These are phyloP conservation scores for Notoglanidium macrostoma DNA, from an alignment of 2,797 vertebrate genomes.

Conservation along the genomic window DNA sequence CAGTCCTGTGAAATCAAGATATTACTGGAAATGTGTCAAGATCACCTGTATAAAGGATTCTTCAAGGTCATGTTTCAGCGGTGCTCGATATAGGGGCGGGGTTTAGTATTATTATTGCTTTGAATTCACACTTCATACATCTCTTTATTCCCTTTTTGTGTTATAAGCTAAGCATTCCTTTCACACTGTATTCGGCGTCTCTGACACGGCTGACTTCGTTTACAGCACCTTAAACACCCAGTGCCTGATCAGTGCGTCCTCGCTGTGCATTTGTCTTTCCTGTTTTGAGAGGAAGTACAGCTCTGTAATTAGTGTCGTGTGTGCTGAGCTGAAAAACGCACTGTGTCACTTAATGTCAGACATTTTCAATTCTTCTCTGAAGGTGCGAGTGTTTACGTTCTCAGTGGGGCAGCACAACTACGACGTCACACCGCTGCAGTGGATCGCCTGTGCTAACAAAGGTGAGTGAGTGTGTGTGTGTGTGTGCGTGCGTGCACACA, in stretches of 20 bases:
- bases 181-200: background rate
- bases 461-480: constrained; percentile 74
- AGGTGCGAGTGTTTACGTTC: constrained; percentile 98
- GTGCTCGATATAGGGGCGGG: background rate
- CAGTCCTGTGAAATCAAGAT: background rate
- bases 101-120: background rate
- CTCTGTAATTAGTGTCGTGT: constrained; percentile 7
- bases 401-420: constrained; percentile 99
- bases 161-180: too few relatives aligned
- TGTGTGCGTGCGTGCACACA: constrained; percentile 59
- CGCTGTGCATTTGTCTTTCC: background rate
- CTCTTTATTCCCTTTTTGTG: background rate
- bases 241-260: background rate
- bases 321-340: constrained; percentile 13
- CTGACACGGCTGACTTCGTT: background rate
- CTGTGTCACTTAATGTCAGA: background rate
- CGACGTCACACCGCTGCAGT: constrained; percentile 95
- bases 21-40: background rate
- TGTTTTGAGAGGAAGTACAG: background rate
- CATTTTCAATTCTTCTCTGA: constrained; percentile 29
- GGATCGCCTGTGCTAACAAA: constrained; percentile 99
- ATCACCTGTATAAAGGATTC: background rate
- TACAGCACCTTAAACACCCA: background rate
- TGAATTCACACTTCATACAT: background rate
- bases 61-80: background rate